Evolutionary conservation across 2,888 invertebrate species (phyloP).

Genomic region (Ennomos erosarius): DNA sequence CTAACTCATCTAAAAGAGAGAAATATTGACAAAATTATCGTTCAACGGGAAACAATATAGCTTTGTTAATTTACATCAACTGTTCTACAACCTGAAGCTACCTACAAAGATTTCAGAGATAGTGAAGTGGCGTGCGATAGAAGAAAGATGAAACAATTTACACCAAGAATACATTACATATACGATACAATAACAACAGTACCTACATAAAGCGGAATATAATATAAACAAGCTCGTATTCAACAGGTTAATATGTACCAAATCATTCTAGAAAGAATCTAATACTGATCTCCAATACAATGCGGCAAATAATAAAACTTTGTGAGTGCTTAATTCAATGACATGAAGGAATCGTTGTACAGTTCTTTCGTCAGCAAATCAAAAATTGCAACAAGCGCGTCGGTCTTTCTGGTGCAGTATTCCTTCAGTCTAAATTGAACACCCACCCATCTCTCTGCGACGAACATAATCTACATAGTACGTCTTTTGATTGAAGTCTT

Average conservation of each 20-base stretch:
- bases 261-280: slow-evolving; percentile 35
- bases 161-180: slow-evolving; percentile 36
- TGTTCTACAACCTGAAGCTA: slow-evolving; percentile 32
- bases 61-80: slow-evolving; percentile 25
- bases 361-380: slow-evolving; percentile 60
- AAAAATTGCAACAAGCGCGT: slow-evolving; percentile 53
- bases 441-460: slow-evolving; percentile 83
- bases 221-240: slow-evolving; percentile 36
- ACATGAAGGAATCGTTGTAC: slow-evolving; percentile 72
- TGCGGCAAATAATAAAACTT: slow-evolving; percentile 67
- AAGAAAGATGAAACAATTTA: slow-evolving; percentile 33
- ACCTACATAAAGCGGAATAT: slow-evolving; percentile 43
- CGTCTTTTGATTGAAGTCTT: slow-evolving; percentile 80
- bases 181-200: slow-evolving; percentile 39
- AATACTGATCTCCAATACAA: slow-evolving; percentile 45
- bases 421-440: slow-evolving; percentile 81
- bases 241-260: slow-evolving; percentile 23
- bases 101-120: slow-evolving; percentile 30
- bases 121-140: slow-evolving; percentile 43
- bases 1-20: slow-evolving; percentile 26
- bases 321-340: slow-evolving; percentile 79
- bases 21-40: slow-evolving; percentile 4
- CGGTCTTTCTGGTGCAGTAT: slow-evolving; percentile 59
- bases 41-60: slow-evolving; percentile 13
- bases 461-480: slow-evolving; percentile 83